These are phyloP conservation scores for Polyergus mexicanus DNA, from an alignment of 1,140 invertebrate species.

Conservation along the genomic window DNA sequence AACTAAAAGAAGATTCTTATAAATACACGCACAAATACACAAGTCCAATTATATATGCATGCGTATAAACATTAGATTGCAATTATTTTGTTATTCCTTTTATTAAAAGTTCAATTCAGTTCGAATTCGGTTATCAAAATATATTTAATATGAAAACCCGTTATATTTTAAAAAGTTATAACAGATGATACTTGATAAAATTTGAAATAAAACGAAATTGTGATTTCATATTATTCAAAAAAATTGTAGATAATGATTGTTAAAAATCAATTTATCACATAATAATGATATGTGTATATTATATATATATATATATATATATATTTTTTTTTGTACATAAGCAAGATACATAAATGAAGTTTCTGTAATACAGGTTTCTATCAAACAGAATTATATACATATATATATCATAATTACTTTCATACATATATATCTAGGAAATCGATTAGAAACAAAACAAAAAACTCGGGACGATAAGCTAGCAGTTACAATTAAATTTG, in stretches of 20 bases:
- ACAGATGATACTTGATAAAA: neutral
- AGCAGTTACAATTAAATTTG: neutral
- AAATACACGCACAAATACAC: neutral
- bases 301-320: neutral
- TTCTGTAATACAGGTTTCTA: neutral
- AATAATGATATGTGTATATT: neutral
- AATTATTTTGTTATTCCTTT: conserved; percentile 13
- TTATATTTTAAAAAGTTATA: neutral
- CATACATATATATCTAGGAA: neutral
- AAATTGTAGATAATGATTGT: neutral
- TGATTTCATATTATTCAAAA: neutral
- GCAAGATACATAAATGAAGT: neutral
- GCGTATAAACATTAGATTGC: neutral
- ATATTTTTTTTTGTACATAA: neutral
- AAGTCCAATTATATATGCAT: neutral
- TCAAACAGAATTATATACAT: neutral
- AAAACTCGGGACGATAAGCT: neutral
- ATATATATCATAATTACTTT: neutral
- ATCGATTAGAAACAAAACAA: neutral
- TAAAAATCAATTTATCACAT: neutral
- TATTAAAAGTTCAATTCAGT: neutral
- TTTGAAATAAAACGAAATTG: neutral
- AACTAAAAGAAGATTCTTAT: neutral
- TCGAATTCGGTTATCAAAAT: neutral
- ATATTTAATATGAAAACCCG: too few species aligned